Percentiles rank a stretch among this genome's conserved stretches.
These are phyloP conservation scores for Bombus difficillimus DNA, from an alignment of 1,140 invertebrate genomes.

Conservation along the genomic window DNA sequence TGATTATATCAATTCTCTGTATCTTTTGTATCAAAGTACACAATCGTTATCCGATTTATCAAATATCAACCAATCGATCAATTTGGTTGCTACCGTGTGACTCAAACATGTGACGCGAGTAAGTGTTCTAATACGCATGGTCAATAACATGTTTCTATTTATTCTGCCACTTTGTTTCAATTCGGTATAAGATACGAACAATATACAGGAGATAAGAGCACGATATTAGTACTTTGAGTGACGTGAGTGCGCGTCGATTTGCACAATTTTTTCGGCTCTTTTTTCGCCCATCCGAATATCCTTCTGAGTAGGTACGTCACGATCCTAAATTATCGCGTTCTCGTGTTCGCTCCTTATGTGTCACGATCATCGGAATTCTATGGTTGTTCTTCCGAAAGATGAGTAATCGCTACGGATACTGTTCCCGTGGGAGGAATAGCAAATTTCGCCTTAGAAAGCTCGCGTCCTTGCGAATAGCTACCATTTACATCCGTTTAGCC, in stretches of 20 bases:
- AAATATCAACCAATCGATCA: no score
- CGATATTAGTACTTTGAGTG: neutral
- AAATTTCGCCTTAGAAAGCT: neutral
- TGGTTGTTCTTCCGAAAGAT: slow-evolving; percentile 28
- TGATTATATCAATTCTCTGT: neutral
- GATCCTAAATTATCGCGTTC: slow-evolving; percentile 45
- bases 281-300: neutral
- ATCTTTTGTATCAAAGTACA: neutral
- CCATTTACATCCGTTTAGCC: neutral
- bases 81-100: no score
- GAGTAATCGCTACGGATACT: slow-evolving; percentile 39
- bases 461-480: neutral
- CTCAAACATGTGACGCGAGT: no score
- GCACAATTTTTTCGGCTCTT: neutral
- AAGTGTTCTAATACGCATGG: no score
- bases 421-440: slow-evolving; percentile 41
- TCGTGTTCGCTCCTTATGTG: slow-evolving; percentile 7
- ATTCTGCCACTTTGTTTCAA: no score
- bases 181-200: neutral
- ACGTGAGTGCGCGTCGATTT: neutral
- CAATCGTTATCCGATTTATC: neutral
- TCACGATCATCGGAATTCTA: slow-evolving; percentile 36
- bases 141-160: no score
- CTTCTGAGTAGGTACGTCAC: slow-evolving; percentile 20
- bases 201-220: no score